Base-by-base conservation (phyloP, 1,140 invertebrate genomes). In the Ditylenchus dipsaci region DNA sequence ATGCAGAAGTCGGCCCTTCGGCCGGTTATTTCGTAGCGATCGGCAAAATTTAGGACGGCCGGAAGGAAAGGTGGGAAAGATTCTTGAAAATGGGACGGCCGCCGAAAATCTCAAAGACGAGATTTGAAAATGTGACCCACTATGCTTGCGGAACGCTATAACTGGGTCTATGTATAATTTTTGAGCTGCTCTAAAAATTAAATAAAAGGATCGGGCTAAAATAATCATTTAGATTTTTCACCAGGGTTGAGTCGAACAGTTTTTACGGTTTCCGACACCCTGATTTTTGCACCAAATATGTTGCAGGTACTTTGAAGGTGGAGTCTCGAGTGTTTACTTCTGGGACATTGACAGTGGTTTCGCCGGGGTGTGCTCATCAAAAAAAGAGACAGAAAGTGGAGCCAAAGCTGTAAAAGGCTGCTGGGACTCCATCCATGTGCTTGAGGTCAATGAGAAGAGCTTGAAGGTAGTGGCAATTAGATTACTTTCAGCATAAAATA, bases 341-440 rank as follows among this genome's bases (percentile, higher is more conserved):
- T 99, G 96, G 96, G 95, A 99, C 80, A 88, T 98, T 82, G 94
- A 97, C 82, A 64, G 69, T 67, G 92, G 95, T 85, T 98, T 99
- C 88, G 96, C 95, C 74, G 95, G 95, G 78, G 95, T 53, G 95
- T 98, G 82, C 86, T 98, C 72, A 97, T 99, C 75, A 99, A 99
- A 86, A n/a, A 98, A 98, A 85, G 93, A 75, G 30, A 75, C 75
- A 26, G 76, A 76, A 19, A 93, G 0, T 94, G 94, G 93, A 17
- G 90, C 88, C 82, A 93, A 93, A 84, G 96, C 94, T 85, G 97
- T 97, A 73, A 95, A 92, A 85, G 96, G 87, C 1, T 98, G 94
- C 84, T 99, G 96, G 96, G 95, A 99, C 84, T 97, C 95, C 1
- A 97, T 99, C 83, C 95, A 99, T 84, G 95, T 99, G 0, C 91